Percentiles rank a stretch among this genome's conserved stretches.
Evolutionary conservation across 2,113 vertebrate species (phyloP).

Genomic region (Rhinolophus sinicus): DNA sequence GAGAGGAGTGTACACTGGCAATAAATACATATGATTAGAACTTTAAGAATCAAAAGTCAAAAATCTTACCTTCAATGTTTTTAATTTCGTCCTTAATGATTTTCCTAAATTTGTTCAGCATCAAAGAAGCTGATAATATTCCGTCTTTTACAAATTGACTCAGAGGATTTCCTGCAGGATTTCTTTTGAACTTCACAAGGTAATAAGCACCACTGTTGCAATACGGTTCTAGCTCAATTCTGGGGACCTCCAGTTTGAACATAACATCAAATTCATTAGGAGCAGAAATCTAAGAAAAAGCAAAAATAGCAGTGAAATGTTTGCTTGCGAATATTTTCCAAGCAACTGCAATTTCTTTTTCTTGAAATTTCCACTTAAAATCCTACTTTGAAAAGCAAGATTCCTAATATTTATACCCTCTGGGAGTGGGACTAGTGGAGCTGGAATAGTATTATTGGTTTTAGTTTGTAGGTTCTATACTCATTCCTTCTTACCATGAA

Average conservation of each 20-base stretch:
- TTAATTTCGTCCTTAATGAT: constrained; percentile 83
- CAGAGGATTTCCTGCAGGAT: constrained; percentile 59
- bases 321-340: constrained; percentile 15
- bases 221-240: constrained; percentile 79
- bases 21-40: background rate
- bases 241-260: constrained; percentile 77
- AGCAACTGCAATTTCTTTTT: background rate
- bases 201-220: constrained; percentile 78
- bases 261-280: constrained; percentile 89
- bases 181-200: constrained; percentile 82
- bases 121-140: constrained; percentile 83
- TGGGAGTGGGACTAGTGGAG: background rate
- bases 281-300: constrained; percentile 79
- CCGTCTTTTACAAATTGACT: constrained; percentile 77
- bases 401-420: background rate
- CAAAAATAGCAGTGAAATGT: constrained; percentile 35
- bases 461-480: background rate
- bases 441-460: background rate
- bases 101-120: constrained; percentile 78
- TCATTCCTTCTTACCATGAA: background rate
- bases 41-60: background rate
- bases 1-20: background rate
- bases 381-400: constrained; percentile 14
- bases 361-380: constrained; percentile 36
- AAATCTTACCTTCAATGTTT: constrained; percentile 81